These are phyloP conservation scores for Drosophila nr. perissopoda DNA, from an alignment of 2,888 invertebrate genomes.

Conservation along the genomic window DNA sequence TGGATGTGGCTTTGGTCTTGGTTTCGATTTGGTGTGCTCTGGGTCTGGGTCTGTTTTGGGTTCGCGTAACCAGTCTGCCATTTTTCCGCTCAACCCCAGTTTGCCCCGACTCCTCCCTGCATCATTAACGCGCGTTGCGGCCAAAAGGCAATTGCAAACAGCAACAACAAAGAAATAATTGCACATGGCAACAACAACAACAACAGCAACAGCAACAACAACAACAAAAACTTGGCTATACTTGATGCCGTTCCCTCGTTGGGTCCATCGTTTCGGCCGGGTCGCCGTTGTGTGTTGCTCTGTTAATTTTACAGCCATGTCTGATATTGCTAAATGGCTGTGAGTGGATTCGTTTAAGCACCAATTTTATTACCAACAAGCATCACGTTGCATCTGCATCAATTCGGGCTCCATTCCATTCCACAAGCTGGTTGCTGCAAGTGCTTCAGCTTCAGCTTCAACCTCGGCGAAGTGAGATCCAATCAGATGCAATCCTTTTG, in stretches of 20 bases:
- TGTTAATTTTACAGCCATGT: constrained; percentile 82
- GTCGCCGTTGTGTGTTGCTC: constrained; percentile 73
- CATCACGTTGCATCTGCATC: constrained; percentile 79
- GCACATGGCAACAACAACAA: constrained; percentile 50
- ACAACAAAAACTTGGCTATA: constrained; percentile 19
- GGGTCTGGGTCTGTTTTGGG: background rate
- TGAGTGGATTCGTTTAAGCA: constrained; percentile 83
- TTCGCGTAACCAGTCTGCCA: constrained; percentile 73
- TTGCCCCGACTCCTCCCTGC: constrained; percentile 56
- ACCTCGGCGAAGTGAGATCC: constrained; percentile 66
- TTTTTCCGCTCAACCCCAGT: constrained; percentile 33
- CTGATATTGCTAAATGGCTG: constrained; percentile 83
- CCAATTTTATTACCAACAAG: constrained; percentile 83
- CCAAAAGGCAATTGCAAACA: constrained; percentile 56
- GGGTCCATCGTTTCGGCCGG: constrained; percentile 30
- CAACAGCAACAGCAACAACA: constrained; percentile 19
- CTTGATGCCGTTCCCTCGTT: constrained; percentile 35
- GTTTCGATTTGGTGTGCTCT: background rate
- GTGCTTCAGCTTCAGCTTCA: constrained; percentile 28
- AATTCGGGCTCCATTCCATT: constrained; percentile 50
- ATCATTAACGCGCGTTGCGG: constrained; percentile 74
- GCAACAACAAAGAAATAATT: constrained; percentile 55
- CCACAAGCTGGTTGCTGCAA: constrained; percentile 38
- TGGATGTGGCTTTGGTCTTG: constrained; percentile 4
- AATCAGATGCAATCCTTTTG: constrained; percentile 77